Percentiles rank a stretch among this genome's conserved stretches.
phyloP scores from a whole-genome alignment of 23 tunicate genomes.

The Corella eumyota region DNA sequence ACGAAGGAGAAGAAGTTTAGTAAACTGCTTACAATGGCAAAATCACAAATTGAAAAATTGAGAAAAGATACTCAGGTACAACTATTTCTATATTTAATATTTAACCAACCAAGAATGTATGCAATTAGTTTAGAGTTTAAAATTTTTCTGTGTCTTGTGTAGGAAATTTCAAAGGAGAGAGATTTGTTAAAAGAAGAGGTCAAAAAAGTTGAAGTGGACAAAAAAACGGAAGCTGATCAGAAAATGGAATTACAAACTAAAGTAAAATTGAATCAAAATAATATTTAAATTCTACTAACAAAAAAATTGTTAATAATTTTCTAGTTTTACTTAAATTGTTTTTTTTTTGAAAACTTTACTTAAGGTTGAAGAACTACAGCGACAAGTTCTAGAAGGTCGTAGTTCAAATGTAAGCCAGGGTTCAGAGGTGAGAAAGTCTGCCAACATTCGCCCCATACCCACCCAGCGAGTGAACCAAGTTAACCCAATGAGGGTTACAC shows the following conservation, averaged over 20 bases:
- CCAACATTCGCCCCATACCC: conserved; percentile 47
- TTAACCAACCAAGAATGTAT: too few relatives aligned
- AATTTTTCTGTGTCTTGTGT: background rate
- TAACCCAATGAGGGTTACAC: conserved; percentile 70
- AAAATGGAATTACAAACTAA: conserved; percentile 49
- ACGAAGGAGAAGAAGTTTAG: conserved; percentile 64
- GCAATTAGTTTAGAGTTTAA: too few relatives aligned
- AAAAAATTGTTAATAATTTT: too few relatives aligned
- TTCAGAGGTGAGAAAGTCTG: conserved; percentile 46
- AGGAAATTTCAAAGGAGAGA: conserved; percentile 35
- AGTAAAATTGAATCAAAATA: too few relatives aligned
- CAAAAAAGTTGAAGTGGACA: conserved; percentile 40
- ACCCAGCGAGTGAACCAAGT: conserved; percentile 77
- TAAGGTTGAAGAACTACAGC: conserved; percentile 67
- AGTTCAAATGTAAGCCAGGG: conserved; percentile 6
- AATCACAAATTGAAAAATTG: conserved; percentile 60
- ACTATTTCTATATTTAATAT: background rate
- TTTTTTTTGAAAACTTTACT: too few relatives aligned
- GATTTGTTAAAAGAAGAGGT: conserved; percentile 34
- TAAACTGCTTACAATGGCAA: conserved; percentile 40
- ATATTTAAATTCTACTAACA: too few relatives aligned
- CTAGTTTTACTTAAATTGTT: too few relatives aligned
- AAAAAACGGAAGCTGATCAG: conserved; percentile 36
- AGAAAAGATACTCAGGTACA: conserved; percentile 60
- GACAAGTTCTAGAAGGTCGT: conserved; percentile 36